These are phyloP conservation scores for Geococcyx californianus DNA, from an alignment of 2,113 vertebrate genomes.

Conservation along the genomic window DNA sequence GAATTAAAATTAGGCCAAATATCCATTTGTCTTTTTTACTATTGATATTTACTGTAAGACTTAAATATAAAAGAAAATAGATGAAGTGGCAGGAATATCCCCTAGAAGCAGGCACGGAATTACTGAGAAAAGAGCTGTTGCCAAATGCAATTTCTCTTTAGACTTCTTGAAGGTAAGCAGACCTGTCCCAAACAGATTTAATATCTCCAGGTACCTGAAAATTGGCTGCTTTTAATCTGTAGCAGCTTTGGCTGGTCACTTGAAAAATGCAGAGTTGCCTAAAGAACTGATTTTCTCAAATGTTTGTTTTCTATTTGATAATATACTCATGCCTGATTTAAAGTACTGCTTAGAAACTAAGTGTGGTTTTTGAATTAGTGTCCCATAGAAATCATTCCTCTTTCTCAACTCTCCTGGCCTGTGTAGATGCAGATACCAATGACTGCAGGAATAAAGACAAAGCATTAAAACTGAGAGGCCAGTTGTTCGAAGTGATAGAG, in stretches of 20 bases:
- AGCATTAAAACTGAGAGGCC: neutral
- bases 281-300: neutral
- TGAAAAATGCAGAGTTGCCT: neutral
- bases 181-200: neutral
- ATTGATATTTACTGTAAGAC: neutral
- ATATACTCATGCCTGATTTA: neutral
- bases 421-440: neutral
- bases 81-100: neutral
- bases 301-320: neutral
- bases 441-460: neutral
- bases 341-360: neutral
- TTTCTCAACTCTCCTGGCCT: neutral
- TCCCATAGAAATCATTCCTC: neutral
- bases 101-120: neutral
- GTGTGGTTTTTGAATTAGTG: neutral
- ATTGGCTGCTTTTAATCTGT: neutral
- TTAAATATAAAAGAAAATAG: conserved; percentile 26
- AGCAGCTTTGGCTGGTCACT: neutral
- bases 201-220: neutral
- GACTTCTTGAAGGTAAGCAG: neutral
- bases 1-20: neutral
- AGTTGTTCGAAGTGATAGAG: neutral
- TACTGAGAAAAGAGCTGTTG: neutral
- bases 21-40: fast-evolving
- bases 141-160: neutral